Evolutionary conservation across 2,797 vertebrate species (phyloP), one percentile per base, ranked within the genome.

Genomic region (Meda fulgida): DNA sequence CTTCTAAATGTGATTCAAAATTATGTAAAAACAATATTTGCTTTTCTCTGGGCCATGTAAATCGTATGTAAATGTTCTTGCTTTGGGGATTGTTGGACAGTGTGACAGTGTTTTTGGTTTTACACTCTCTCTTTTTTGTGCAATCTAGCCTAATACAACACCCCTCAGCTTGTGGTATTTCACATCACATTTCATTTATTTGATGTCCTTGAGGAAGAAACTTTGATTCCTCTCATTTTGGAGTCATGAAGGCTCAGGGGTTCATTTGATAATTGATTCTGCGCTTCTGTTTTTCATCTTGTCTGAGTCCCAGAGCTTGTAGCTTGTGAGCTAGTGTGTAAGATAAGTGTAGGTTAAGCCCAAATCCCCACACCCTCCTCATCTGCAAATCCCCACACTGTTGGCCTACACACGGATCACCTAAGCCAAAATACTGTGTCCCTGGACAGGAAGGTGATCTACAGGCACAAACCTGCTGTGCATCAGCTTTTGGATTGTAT

Each of bases 311-410:
- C 38, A 71, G 46, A 43, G 73, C 48, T 55, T 77, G 83, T 84
- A 55, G 34, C 34, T 78, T 43, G 48, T 78, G 83, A 70, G 60
- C 84, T 92, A 90, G 92, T 92, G 90, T 93, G 89, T 93, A 88
- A 92, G 93, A 93, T 93, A 87, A 34, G 43, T 91, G 78, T 80
- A 92, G 76, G 87, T 85, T 92, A 92, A 93, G 55, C 90, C 85
- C 75, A 70, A 93, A 94, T 93, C 94, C 93, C 60, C 67, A 60
- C 66, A 38, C 88, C 67, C 88, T 90, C 90, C 92, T 89, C 89
- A 89, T 86, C 7, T 76, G 38, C 67, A 85, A 86, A 88, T 89
- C 87, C 87, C 13, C 48, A 38, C 81, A 77, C 88, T 78, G 88
- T 91, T 92, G 86, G 88, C 83, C 87, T 86, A 91, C 81, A 88